A percentile compares a stretch with the other conserved stretches of the same genome.
Evolutionary conservation across 2,113 vertebrate species (phyloP).

Genomic region (Cairina moschata): DNA sequence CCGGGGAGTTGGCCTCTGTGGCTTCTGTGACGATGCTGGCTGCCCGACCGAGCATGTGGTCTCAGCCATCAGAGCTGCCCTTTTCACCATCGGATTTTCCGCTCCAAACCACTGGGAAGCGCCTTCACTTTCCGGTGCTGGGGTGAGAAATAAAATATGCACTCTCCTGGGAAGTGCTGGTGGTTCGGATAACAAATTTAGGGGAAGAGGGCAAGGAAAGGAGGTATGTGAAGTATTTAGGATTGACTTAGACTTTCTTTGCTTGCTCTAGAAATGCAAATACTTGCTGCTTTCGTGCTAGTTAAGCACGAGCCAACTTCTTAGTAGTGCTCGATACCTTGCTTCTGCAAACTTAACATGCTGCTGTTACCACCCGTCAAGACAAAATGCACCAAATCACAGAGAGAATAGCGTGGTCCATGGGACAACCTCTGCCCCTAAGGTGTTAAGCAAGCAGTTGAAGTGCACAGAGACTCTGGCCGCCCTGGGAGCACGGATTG

Average conservation of each 20-base stretch:
- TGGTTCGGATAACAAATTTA: background rate
- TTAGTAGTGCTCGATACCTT: background rate
- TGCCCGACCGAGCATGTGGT: background rate
- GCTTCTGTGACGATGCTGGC: background rate
- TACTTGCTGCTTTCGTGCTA: background rate
- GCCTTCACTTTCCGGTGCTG: background rate
- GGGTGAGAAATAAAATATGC: background rate
- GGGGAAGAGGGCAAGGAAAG: background rate
- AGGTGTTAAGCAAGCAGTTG: background rate
- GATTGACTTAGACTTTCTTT: background rate
- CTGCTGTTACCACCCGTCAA: background rate
- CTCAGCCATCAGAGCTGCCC: background rate
- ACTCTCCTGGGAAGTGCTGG: background rate
- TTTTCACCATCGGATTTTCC: background rate
- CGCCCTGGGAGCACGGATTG: rapidly evolving
- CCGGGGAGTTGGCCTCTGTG: background rate
- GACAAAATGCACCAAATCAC: background rate
- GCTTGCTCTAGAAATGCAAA: background rate
- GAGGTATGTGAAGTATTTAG: background rate
- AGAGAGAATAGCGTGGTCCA: background rate
- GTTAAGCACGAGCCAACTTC: background rate
- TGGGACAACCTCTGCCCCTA: background rate
- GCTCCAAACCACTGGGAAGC: background rate
- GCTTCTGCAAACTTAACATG: background rate
- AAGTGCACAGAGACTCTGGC: background rate